Evolutionary conservation across 2,888 invertebrate genomes (phyloP).

Genomic region (Diachrysia chrysitis): DNA sequence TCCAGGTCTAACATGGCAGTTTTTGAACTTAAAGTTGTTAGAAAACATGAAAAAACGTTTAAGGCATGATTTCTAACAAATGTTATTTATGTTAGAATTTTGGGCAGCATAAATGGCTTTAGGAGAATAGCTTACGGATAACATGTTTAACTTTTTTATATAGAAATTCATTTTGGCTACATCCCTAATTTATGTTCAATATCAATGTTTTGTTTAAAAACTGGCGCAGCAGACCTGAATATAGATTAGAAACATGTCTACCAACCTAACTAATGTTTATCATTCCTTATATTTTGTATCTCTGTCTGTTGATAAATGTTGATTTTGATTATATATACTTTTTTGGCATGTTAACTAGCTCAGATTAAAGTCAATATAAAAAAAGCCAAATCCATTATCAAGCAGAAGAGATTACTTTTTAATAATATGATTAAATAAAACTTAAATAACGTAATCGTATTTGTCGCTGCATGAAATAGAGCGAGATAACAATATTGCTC

Average conservation of each 20-base stretch:
- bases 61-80: too few relatives aligned
- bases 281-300: constrained; percentile 40
- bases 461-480: constrained; percentile 40
- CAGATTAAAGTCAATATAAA: background rate
- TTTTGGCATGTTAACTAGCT: background rate
- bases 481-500: constrained; percentile 51
- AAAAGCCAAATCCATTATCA: background rate
- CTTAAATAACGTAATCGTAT: background rate
- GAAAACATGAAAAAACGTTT: too few relatives aligned
- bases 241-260: background rate
- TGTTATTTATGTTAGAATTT: too few relatives aligned
- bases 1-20: too few relatives aligned
- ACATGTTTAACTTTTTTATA: too few relatives aligned
- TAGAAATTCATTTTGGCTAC: too few relatives aligned
- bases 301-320: constrained; percentile 53
- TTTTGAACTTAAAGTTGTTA: too few relatives aligned
- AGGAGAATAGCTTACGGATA: too few relatives aligned
- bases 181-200: too few relatives aligned
- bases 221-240: too few relatives aligned
- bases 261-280: constrained; percentile 31
- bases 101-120: too few relatives aligned
- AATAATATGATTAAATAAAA: background rate
- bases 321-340: constrained; percentile 3
- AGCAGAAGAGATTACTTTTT: background rate
- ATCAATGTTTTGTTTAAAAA: too few relatives aligned